These are phyloP conservation scores for Galemys pyrenaicus DNA, from an alignment of 2,113 vertebrate species.

Conservation along the genomic window DNA sequence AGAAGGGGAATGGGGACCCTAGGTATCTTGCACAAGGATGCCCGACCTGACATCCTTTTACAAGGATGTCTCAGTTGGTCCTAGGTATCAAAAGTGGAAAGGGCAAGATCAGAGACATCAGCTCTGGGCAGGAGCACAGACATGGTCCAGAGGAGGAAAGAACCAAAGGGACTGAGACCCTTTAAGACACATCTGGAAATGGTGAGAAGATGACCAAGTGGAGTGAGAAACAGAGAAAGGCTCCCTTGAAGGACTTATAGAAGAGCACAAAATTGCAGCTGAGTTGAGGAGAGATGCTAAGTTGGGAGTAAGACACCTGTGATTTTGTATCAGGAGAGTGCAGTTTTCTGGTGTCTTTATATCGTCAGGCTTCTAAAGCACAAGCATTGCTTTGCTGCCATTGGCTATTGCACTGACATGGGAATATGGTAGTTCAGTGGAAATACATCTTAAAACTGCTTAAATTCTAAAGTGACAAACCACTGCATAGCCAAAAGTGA, in stretches of 20 bases:
- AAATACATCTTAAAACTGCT: background rate
- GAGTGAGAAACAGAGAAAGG: background rate
- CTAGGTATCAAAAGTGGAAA: background rate
- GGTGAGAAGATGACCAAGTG: accelerated
- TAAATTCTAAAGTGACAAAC: background rate
- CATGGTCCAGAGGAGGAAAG: too few species aligned
- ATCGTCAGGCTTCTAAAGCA: background rate
- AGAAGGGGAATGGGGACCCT: background rate
- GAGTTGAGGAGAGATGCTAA: background rate
- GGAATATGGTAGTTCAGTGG: too few species aligned
- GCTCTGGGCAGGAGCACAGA: background rate
- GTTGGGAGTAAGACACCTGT: too few species aligned
- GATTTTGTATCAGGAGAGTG: accelerated
- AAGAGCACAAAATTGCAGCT: background rate
- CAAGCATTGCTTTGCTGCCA: accelerated
- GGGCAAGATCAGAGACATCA: background rate
- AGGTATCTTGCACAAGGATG: background rate
- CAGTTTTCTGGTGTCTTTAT: background rate
- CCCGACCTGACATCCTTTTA: too few species aligned
- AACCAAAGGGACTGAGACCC: accelerated
- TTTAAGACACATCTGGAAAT: background rate
- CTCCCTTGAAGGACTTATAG: accelerated
- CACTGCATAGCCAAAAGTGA: background rate
- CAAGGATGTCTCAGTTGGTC: background rate
- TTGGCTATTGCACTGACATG: accelerated